Evolutionary conservation across 2,888 invertebrate genomes (phyloP).

Genomic region (Branchellion lobata): DNA sequence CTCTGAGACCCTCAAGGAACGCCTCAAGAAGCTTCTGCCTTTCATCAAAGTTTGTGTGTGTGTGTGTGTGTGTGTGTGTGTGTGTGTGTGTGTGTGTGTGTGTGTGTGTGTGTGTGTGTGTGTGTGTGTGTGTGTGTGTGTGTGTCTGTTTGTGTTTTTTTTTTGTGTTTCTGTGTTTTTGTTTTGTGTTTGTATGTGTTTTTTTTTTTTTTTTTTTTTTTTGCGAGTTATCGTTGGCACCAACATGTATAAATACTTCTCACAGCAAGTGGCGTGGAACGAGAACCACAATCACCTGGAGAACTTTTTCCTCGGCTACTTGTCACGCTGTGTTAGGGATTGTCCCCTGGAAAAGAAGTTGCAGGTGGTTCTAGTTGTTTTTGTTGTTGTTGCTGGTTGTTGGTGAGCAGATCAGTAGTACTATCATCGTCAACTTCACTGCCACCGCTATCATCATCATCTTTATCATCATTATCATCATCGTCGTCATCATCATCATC

Average conservation of each 20-base stretch:
- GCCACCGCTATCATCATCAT: too few relatives aligned
- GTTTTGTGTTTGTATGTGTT: neutral
- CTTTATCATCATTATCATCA: too few relatives aligned
- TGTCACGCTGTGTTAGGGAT: slow-evolving; percentile 69
- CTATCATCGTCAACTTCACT: too few relatives aligned
- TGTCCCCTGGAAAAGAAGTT: slow-evolving; percentile 64
- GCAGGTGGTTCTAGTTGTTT: slow-evolving; percentile 63
- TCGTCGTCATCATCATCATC: too few relatives aligned
- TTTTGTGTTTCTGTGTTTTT: slow-evolving; percentile 1
- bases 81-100: neutral
- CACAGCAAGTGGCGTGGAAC: slow-evolving; percentile 59
- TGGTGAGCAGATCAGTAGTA: too few relatives aligned
- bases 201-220: too few relatives aligned
- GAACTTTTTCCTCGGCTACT: slow-evolving; percentile 69
- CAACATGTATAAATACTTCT: too few relatives aligned
- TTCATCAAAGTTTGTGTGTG: slow-evolving; percentile 58
- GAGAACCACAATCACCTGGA: slow-evolving; percentile 56
- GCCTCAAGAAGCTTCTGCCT: slow-evolving; percentile 59
- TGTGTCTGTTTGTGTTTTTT: too few relatives aligned
- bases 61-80: neutral
- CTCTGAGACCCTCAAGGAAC: slow-evolving; percentile 56
- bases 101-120: neutral
- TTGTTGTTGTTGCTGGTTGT: too few relatives aligned
- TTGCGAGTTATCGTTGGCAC: too few relatives aligned
- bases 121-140: neutral